Evolutionary conservation across 2,797 vertebrate species (phyloP).

Genomic region (Scomberomorus guttatus): DNA sequence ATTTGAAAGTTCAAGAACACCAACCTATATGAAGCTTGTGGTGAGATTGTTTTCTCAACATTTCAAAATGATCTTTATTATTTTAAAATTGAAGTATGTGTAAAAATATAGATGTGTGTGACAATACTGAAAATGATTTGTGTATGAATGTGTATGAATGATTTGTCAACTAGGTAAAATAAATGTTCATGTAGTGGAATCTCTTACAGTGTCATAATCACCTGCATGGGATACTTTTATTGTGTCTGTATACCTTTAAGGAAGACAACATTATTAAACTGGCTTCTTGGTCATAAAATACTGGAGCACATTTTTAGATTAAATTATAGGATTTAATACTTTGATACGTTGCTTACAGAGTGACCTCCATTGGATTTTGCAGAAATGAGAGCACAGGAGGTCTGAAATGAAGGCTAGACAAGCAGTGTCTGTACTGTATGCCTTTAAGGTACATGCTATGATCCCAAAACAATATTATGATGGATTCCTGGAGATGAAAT

Average conservation of each 20-base stretch:
- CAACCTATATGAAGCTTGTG: too few relatives aligned
- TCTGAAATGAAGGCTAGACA: slow-evolving; percentile 13
- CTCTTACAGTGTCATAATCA: neutral
- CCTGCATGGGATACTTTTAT: neutral
- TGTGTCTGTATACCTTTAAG: neutral
- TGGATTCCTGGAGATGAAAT: slow-evolving; percentile 30
- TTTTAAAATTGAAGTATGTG: too few relatives aligned
- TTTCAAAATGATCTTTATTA: too few relatives aligned
- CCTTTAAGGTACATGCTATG: slow-evolving; percentile 16
- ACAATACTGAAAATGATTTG: too few relatives aligned
- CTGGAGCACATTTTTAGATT: neutral
- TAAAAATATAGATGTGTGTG: too few relatives aligned
- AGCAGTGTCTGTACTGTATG: neutral
- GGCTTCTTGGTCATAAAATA: neutral
- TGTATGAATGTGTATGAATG: too few relatives aligned
- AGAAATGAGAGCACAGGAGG: neutral
- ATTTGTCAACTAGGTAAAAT: too few relatives aligned
- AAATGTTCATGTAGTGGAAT: neutral
- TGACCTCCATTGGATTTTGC: neutral
- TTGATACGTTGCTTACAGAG: neutral
- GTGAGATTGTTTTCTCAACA: too few relatives aligned
- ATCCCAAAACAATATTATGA: slow-evolving; percentile 33
- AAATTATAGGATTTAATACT: neutral
- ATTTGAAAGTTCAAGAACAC: too few relatives aligned
- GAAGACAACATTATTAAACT: neutral